Evolutionary conservation across 1,140 invertebrate species (phyloP).

Genomic region (Macrosteles quadrilineatus): DNA sequence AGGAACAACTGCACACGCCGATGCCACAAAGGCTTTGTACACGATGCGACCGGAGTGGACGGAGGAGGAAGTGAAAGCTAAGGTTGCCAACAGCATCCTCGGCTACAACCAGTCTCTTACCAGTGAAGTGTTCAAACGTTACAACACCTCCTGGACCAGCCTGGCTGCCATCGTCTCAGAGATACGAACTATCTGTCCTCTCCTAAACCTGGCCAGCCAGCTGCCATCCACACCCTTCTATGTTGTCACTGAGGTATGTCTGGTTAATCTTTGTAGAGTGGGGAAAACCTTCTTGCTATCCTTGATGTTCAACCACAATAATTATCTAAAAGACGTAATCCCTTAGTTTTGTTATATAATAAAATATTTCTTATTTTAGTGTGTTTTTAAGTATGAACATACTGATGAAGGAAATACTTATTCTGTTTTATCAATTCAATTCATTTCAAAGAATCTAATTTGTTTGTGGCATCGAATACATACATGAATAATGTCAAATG

Average conservation of each 20-base stretch:
- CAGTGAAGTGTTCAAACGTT: conserved; percentile 60
- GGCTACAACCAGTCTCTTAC: conserved; percentile 58
- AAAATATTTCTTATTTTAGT: too few relatives aligned
- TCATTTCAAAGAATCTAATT: too few relatives aligned
- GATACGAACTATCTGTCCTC: conserved; percentile 75
- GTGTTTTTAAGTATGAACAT: too few relatives aligned
- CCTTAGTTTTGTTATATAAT: neutral
- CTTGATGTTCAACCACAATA: neutral
- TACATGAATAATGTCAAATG: too few relatives aligned
- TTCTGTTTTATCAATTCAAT: too few relatives aligned
- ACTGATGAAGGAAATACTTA: too few relatives aligned
- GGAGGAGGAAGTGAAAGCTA: conserved; percentile 59
- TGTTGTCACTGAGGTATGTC: conserved; percentile 61
- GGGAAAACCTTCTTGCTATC: neutral
- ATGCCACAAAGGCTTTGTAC: conserved; percentile 58
- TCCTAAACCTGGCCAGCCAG: conserved; percentile 62
- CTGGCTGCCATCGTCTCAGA: conserved; percentile 73
- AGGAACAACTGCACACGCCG: conserved; percentile 69
- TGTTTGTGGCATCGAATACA: too few relatives aligned
- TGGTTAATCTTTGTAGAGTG: neutral
- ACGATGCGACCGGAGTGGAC: conserved; percentile 62
- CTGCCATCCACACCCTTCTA: conserved; percentile 68
- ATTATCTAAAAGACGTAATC: neutral
- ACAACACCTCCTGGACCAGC: conserved; percentile 66
- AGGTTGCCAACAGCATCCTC: conserved; percentile 64